Base-by-base conservation (phyloP, 2,888 invertebrate species). In the Tipula helvola region DNA sequence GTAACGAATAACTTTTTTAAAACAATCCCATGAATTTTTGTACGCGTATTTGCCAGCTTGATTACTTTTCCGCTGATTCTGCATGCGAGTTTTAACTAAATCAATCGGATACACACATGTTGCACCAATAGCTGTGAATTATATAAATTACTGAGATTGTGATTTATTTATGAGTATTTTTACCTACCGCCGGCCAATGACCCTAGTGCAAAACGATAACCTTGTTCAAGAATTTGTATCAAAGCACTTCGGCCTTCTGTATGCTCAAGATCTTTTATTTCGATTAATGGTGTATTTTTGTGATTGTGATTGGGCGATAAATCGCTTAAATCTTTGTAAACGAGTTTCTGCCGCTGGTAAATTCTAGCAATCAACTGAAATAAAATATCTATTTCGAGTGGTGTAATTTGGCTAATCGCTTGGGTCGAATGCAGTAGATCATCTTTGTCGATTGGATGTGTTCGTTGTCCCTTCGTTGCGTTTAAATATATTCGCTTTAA, bases 81-180 rank as follows among this genome's bases (percentile, higher is more conserved):
- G 99, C 97, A 99, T 97, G 52, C 99, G 93, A 0, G 99, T 99
- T 92, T 99, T 99, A 3, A 99, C 99, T 90, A 99, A 93, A 93
- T 99, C 99, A 89, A 99, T 99, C 2, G 99, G 99, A 92, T 99
- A 99, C 0, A 99, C 99, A 0, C 98, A 97, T 44, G 99, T 98
- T 0, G 99, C 99, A 88, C 99, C 99, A 88, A 97, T 96, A 88
- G 99, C 99, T 97, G 90, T 85, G 52, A 84, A 36, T 87, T 87
- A 87, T 83, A 28, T 52, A 16, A 57, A 87, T 84, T 83, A 85
- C 86, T 87, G 86, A 86, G 85, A 86, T 44, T 16, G 39, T 42
- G 44, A 86, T 12, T 13, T 0, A 28, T 13, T 87, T 44, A 44
- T 13, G 71, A 39, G 52, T 16, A 47, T 85, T n/a, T 41, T 28